Evolutionary conservation across 2,888 invertebrate genomes (phyloP).

Genomic region (Aphodius sticticus): DNA sequence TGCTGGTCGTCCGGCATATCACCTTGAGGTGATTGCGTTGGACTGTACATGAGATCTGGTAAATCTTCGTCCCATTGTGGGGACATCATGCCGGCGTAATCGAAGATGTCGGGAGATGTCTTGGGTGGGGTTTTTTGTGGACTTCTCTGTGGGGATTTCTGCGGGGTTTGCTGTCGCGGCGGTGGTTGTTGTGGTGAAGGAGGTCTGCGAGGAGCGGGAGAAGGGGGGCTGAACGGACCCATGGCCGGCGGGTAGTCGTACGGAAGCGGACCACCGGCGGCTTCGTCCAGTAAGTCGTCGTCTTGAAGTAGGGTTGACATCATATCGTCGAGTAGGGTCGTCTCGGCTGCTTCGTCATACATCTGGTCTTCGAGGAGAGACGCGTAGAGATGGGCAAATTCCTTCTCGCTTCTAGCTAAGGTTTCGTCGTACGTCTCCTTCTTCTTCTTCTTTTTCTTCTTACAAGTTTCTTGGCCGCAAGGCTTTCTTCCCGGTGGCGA

Average conservation of each 20-base stretch:
- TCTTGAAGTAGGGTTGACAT: not conserved
- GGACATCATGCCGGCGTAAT: not conserved
- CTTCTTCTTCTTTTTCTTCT: not conserved
- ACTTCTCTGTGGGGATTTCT: not conserved
- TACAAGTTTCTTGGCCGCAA: not conserved
- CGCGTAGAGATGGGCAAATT: not conserved
- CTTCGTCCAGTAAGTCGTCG: not conserved
- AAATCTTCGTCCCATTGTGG: not conserved
- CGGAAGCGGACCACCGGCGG: not conserved
- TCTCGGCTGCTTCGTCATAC: not conserved
- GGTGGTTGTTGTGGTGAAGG: not conserved
- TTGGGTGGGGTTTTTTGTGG: not conserved
- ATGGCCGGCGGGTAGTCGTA: not conserved
- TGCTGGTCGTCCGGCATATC: not conserved
- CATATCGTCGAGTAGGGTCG: not conserved
- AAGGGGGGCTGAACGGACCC: not conserved
- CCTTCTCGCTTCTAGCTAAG: not conserved
- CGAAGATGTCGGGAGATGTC: not conserved
- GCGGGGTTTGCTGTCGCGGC: not conserved
- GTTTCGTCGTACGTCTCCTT: constrained; percentile 9
- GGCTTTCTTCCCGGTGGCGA: not conserved
- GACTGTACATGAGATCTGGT: not conserved
- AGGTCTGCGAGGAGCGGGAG: not conserved
- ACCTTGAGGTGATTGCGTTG: not conserved
- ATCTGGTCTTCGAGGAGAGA: constrained; percentile 1